A percentile compares a stretch with the other conserved stretches of the same genome.
phyloP scores from a whole-genome alignment of 2,888 invertebrate species.

The Noctua pronuba region DNA sequence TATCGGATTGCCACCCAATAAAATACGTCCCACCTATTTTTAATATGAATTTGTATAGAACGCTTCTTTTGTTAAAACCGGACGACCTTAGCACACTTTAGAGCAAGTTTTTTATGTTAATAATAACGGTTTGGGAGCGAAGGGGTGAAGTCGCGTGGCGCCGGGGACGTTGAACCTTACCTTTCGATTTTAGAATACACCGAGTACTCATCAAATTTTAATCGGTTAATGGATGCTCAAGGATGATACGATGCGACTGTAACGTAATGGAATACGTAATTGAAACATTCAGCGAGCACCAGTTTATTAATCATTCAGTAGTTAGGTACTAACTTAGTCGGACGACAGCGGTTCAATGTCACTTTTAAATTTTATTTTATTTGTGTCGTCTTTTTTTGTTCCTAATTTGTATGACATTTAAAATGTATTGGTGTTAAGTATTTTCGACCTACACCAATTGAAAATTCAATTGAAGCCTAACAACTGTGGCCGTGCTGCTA shows the following conservation, averaged over 20 bases:
- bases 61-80: slow-evolving; percentile 62
- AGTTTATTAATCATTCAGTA: slow-evolving; percentile 33
- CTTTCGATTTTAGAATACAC: slow-evolving; percentile 57
- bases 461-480: slow-evolving; percentile 18
- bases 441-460: not conserved
- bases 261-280: slow-evolving; percentile 42
- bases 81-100: slow-evolving; percentile 73
- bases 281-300: slow-evolving; percentile 34
- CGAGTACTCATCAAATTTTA: slow-evolving; percentile 51
- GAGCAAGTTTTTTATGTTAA: slow-evolving; percentile 74
- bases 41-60: slow-evolving; percentile 53
- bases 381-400: not conserved
- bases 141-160: slow-evolving; percentile 83
- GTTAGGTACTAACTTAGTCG: not conserved
- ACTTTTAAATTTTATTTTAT: not conserved
- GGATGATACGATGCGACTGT: slow-evolving; percentile 44
- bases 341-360: not conserved
- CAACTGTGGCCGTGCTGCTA: not conserved
- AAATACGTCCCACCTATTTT: slow-evolving; percentile 60
- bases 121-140: slow-evolving; percentile 77
- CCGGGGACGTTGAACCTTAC: slow-evolving; percentile 82
- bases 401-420: not conserved
- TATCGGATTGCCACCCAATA: slow-evolving; percentile 69
- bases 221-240: slow-evolving; percentile 59
- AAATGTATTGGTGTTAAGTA: not conserved